Evolutionary conservation across 2,888 invertebrate species (phyloP).

Genomic region (Rhodophaea formosa): DNA sequence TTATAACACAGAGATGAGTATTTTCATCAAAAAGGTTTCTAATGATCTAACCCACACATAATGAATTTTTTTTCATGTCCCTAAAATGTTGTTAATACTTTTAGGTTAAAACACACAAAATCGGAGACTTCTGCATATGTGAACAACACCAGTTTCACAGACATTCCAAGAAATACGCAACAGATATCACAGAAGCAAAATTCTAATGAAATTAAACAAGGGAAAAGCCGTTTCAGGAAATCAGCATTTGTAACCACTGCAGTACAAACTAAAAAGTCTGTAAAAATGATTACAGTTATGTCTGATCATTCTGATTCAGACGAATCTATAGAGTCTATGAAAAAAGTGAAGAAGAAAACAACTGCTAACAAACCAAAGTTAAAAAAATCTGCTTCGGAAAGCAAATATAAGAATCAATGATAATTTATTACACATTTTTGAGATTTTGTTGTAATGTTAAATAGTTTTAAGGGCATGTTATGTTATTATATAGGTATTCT

Average conservation of each 20-base stretch:
- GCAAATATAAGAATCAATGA: slow-evolving; percentile 50
- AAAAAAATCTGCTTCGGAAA: slow-evolving; percentile 52
- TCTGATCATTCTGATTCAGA: slow-evolving; percentile 73
- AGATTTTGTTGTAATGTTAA: background rate
- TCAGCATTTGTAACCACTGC: slow-evolving; percentile 82
- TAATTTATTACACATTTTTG: background rate
- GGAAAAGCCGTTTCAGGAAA: slow-evolving; percentile 79
- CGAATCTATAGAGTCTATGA: slow-evolving; percentile 61
- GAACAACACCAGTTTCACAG: slow-evolving; percentile 70
- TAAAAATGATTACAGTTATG: slow-evolving; percentile 42
- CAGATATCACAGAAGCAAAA: slow-evolving; percentile 43
- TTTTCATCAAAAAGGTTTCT: no score
- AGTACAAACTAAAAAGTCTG: slow-evolving; percentile 64
- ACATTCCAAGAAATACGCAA: slow-evolving; percentile 62
- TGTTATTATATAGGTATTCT: background rate
- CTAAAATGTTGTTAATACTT: slow-evolving; percentile 32
- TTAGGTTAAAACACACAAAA: slow-evolving; percentile 69
- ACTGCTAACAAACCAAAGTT: slow-evolving; percentile 58
- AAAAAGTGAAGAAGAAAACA: slow-evolving; percentile 72
- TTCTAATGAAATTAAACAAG: slow-evolving; percentile 47
- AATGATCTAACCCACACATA: background rate
- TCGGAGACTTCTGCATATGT: slow-evolving; percentile 59
- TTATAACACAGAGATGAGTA: no score
- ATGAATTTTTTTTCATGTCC: no score
- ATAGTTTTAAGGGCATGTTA: slow-evolving; percentile 1